Conservation (phyloP, 2,888 invertebrate species). For the Drosophila austrosaltans region DNA sequence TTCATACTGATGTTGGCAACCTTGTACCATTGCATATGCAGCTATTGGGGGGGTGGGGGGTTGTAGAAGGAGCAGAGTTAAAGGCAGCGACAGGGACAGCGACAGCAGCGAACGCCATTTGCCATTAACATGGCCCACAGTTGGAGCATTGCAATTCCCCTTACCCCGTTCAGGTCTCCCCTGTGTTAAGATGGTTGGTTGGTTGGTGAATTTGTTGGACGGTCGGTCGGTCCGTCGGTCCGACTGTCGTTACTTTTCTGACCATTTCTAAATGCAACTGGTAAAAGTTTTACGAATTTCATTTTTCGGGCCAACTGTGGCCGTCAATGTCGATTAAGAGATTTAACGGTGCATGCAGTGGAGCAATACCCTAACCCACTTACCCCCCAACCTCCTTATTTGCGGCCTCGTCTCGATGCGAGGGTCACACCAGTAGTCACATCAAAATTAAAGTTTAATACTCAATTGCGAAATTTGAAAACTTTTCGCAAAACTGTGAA, state of each 20-base stretch:
- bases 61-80: neutral
- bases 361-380: neutral
- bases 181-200: slow-evolving; percentile 35
- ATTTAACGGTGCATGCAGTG: slow-evolving; percentile 58
- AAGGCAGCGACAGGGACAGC: slow-evolving; percentile 8
- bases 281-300: slow-evolving; percentile 63
- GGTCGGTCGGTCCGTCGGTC: slow-evolving; percentile 17
- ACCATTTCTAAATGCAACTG: slow-evolving; percentile 67
- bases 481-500: slow-evolving; percentile 24
- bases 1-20: slow-evolving; percentile 49
- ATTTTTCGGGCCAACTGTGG: slow-evolving; percentile 60
- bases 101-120: slow-evolving; percentile 48
- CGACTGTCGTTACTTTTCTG: neutral
- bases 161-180: neutral
- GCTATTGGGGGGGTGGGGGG: slow-evolving; percentile 19
- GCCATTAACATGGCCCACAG: slow-evolving; percentile 66
- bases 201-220: slow-evolving; percentile 33
- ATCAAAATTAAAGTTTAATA: slow-evolving; percentile 65
- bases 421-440: slow-evolving; percentile 14
- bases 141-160: slow-evolving; percentile 51
- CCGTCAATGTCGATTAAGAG: slow-evolving; percentile 74
- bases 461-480: slow-evolving; percentile 25
- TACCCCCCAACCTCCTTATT: slow-evolving; percentile 17
- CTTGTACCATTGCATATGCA: slow-evolving; percentile 40
- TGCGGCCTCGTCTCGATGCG: slow-evolving; percentile 11